Evolutionary conservation across 2,113 vertebrate genomes (phyloP).

Genomic region (Dipodomys merriami): DNA sequence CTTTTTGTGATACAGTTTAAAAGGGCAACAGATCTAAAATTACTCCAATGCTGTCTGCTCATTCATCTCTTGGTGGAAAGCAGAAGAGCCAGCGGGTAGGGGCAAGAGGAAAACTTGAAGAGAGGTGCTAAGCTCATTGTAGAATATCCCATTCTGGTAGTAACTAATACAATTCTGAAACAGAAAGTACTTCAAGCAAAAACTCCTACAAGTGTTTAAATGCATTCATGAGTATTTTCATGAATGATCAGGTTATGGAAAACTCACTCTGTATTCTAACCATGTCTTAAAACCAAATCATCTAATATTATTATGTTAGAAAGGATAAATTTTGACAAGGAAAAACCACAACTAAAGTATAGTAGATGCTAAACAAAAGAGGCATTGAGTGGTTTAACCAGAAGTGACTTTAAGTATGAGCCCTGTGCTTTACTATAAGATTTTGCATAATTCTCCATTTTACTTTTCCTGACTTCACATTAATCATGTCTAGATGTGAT

Average conservation of each 20-base stretch:
- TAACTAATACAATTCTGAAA: background rate
- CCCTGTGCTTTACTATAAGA: no score
- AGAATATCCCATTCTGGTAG: no score
- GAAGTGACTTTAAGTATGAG: constrained; percentile 89
- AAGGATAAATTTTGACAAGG: background rate
- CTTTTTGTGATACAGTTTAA: no score
- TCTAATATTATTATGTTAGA: accelerated
- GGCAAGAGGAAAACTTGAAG: background rate
- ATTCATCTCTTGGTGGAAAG: background rate
- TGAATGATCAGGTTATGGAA: no score
- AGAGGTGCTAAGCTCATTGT: background rate
- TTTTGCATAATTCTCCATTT: no score
- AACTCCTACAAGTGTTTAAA: no score
- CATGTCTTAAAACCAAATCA: background rate
- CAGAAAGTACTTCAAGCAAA: background rate
- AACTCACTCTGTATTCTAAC: background rate
- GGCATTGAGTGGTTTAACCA: constrained; percentile 45
- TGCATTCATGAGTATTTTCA: no score
- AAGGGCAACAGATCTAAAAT: no score
- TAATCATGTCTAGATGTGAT: no score
- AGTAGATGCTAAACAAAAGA: constrained; percentile 49
- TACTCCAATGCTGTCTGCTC: no score
- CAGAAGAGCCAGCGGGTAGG: background rate
- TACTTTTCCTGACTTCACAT: no score
- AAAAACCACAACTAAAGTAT: background rate